Conservation (phyloP, 1,140 invertebrate species). For the Nasonia giraulti region DNA sequence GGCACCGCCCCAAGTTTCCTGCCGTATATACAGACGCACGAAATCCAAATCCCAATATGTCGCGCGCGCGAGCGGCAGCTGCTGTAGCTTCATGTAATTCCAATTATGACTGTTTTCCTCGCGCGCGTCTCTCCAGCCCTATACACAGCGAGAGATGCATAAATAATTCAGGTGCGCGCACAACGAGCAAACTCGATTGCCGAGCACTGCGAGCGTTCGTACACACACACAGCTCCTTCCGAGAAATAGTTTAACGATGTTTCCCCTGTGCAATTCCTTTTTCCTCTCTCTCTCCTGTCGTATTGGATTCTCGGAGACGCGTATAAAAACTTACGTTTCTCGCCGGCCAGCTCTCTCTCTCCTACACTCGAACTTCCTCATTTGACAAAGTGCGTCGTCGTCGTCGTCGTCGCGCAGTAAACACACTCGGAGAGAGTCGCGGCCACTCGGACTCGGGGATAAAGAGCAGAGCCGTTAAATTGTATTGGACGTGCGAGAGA, state of each 20-base stretch:
- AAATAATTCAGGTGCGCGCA: constrained; percentile 13
- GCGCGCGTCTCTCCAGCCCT: background rate
- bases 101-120: constrained; percentile 23
- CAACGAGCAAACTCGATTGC: constrained; percentile 16
- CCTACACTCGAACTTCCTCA: background rate
- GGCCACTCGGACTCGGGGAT: background rate
- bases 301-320: constrained; percentile 50
- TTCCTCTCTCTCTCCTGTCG: background rate
- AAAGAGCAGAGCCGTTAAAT: constrained; percentile 59
- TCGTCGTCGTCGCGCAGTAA: constrained; percentile 13
- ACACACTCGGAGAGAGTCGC: constrained; percentile 38
- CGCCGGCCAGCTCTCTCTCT: background rate
- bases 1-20: no score
- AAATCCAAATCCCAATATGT: constrained; percentile 15
- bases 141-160: background rate
- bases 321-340: constrained; percentile 57
- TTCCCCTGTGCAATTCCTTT: background rate
- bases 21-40: background rate
- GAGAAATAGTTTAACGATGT: constrained; percentile 1
- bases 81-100: background rate
- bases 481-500: constrained; percentile 57
- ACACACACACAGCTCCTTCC: no score
- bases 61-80: background rate
- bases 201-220: background rate
- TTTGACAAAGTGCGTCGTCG: constrained; percentile 27